Evolutionary conservation across 2,113 vertebrate genomes (phyloP).

Genomic region (Erythrocebus patas): DNA sequence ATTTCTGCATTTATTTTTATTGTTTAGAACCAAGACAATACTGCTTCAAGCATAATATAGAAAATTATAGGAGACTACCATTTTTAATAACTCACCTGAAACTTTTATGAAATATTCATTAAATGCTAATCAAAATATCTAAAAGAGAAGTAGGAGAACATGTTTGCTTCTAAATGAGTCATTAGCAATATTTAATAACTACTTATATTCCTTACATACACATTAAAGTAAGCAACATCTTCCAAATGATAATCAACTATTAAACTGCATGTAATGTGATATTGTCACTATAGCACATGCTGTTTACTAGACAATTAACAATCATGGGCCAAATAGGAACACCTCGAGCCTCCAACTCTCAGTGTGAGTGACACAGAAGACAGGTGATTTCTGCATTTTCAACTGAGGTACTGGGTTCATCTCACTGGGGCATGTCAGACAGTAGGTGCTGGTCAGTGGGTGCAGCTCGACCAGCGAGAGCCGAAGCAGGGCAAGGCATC

Average conservation of each 20-base stretch:
- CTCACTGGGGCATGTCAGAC: too few relatives aligned
- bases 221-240: neutral
- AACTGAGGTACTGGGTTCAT: too few relatives aligned
- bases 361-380: too few relatives aligned
- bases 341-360: too few relatives aligned
- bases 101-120: neutral
- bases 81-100: neutral
- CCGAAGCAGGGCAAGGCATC: too few relatives aligned
- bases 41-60: neutral
- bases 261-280: neutral
- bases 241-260: neutral
- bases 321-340: neutral
- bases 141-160: neutral
- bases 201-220: neutral
- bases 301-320: neutral
- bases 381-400: too few relatives aligned
- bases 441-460: too few relatives aligned
- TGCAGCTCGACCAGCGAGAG: too few relatives aligned
- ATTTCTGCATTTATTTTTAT: neutral
- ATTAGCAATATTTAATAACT: neutral
- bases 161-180: neutral
- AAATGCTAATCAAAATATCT: neutral
- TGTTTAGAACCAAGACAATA: neutral
- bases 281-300: fast-evolving
- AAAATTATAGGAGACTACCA: neutral